Conservation (phyloP, 2,888 invertebrate genomes). For the Busseola fusca region DNA sequence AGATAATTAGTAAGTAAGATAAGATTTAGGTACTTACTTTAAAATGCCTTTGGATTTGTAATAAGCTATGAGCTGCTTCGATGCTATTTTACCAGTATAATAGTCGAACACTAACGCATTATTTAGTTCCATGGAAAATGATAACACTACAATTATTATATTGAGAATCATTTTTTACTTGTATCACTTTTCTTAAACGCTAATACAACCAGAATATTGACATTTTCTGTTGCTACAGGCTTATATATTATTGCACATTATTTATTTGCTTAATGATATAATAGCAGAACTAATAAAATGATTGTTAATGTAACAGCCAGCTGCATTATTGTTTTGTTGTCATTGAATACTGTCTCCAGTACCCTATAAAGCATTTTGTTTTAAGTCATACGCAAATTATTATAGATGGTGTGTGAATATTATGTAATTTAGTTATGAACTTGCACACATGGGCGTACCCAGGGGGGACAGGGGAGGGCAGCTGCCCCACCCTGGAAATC, state of each 20-base stretch:
- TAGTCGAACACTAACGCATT: conserved; percentile 10
- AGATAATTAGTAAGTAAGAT: too few species aligned
- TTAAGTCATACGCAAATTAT: background rate
- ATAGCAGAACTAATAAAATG: background rate
- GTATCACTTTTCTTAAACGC: background rate
- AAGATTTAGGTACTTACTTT: conserved; percentile 21
- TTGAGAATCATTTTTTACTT: conserved; percentile 5
- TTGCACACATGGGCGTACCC: too few species aligned
- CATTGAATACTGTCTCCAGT: background rate
- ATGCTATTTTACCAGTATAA: conserved; percentile 20
- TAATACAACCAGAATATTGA: background rate
- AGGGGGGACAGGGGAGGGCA: too few species aligned
- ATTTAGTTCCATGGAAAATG: background rate
- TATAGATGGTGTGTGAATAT: too few species aligned
- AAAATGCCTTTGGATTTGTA: conserved; percentile 33
- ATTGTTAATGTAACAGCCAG: conserved; percentile 5
- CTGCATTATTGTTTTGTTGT: background rate
- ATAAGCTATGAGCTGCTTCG: background rate
- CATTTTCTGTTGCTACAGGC: background rate
- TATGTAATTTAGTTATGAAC: too few species aligned
- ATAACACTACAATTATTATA: background rate
- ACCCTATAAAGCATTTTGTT: background rate
- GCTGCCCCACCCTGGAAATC: too few species aligned
- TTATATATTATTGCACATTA: conserved; percentile 12
- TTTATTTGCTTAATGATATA: conserved; percentile 15